Evolutionary conservation across 2,113 vertebrate species (phyloP).

Genomic region (Typhlomys cinereus): DNA sequence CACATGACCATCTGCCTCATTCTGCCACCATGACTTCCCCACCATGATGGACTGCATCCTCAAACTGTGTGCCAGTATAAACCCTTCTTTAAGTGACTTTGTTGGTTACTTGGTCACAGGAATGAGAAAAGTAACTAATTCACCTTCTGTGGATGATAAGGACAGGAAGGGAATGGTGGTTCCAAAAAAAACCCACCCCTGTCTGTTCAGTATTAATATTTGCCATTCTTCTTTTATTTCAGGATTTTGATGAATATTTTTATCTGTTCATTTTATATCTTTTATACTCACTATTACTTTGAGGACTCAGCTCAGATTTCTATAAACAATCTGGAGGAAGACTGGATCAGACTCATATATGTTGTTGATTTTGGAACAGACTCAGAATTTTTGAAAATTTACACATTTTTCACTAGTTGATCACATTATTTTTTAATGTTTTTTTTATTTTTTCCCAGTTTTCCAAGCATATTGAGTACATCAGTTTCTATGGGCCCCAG

Average conservation of each 20-base stretch:
- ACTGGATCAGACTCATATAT: constrained; percentile 57
- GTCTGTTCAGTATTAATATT: not conserved
- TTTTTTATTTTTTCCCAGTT: no score
- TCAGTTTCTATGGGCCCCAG: no score
- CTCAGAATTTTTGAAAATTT: constrained; percentile 54
- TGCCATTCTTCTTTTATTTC: constrained; percentile 55
- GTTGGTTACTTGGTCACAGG: not conserved
- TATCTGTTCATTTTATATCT: constrained; percentile 69
- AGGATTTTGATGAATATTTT: constrained; percentile 65
- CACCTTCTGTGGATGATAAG: fast-evolving
- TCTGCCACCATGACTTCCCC: not conserved
- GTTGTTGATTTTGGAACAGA: constrained; percentile 56
- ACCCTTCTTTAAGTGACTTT: not conserved
- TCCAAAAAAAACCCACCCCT: fast-evolving
- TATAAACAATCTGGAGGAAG: constrained; percentile 65
- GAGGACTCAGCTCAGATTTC: constrained; percentile 58
- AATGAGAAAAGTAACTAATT: not conserved
- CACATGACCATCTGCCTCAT: not conserved
- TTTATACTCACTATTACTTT: constrained; percentile 53
- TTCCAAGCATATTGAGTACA: no score
- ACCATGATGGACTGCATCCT: not conserved
- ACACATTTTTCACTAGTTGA: constrained; percentile 46
- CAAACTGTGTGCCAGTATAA: not conserved
- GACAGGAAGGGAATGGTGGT: not conserved
- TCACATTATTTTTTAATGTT: no score